Conservation (phyloP, 2,113 vertebrate genomes). For the Smithornis capensis region DNA sequence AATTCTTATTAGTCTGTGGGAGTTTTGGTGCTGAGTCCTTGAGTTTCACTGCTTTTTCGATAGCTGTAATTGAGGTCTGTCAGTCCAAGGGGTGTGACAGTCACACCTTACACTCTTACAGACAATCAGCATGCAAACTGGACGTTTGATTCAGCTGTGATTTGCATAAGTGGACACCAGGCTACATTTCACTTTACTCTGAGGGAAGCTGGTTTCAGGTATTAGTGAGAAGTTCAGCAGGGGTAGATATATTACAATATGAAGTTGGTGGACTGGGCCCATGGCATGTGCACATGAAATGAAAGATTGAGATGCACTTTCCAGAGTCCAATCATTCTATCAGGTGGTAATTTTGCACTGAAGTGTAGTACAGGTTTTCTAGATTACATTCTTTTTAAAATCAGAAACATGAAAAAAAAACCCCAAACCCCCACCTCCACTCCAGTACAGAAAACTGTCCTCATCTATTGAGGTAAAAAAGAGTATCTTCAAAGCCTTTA, state of each 20-base stretch:
- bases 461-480: background rate
- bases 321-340: background rate
- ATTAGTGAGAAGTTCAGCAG: background rate
- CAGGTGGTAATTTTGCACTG: background rate
- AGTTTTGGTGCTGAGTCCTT: background rate
- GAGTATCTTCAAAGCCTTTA: background rate
- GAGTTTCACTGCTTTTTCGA: background rate
- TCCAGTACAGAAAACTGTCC: background rate
- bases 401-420: background rate
- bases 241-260: too few relatives aligned
- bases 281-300: background rate
- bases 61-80: background rate
- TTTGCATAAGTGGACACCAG: background rate
- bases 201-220: background rate
- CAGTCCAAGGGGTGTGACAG: rapidly evolving
- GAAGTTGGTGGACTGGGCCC: background rate
- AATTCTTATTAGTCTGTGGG: background rate
- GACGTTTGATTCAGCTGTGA: background rate
- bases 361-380: background rate
- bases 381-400: background rate
- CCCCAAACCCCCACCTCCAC: too few relatives aligned
- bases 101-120: background rate
- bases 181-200: background rate
- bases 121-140: background rate
- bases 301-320: background rate